phyloP scores from a whole-genome alignment of 35 echinoderm and acorn worm genomes.

The Apostichopus parvimensis region DNA sequence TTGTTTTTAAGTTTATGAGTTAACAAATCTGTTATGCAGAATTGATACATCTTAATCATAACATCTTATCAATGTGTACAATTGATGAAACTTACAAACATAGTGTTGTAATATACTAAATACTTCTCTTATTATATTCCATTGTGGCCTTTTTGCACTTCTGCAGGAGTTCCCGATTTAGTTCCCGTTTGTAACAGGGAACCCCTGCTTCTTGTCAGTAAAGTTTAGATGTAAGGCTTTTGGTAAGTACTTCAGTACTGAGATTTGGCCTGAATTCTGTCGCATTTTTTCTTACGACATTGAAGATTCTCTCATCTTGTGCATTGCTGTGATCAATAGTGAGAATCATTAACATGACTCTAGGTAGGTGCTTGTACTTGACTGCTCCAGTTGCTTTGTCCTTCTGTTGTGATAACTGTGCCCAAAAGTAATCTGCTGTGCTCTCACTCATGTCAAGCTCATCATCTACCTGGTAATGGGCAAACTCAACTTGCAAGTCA shows the following conservation, averaged over 20 bases:
- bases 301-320: background rate
- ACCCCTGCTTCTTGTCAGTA: background rate
- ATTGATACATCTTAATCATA: too few relatives aligned
- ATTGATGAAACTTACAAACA: background rate
- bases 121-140: too few relatives aligned
- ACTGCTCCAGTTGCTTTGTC: background rate
- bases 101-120: background rate
- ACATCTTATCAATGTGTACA: too few relatives aligned
- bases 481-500: background rate
- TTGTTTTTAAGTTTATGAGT: too few relatives aligned
- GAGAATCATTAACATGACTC: background rate
- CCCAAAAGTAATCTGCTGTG: background rate
- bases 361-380: background rate
- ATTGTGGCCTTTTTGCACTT: background rate
- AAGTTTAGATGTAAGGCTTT: background rate
- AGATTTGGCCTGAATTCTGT: background rate
- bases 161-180: background rate
- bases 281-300: background rate
- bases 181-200: background rate
- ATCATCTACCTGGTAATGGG: background rate
- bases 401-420: background rate
- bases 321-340: background rate
- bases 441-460: background rate
- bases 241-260: background rate
- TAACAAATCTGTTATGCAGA: too few relatives aligned